Evolutionary conservation across 2,797 vertebrate species (phyloP), one percentile per base, ranked within the genome.

Genomic region (Strix occidentalis): DNA sequence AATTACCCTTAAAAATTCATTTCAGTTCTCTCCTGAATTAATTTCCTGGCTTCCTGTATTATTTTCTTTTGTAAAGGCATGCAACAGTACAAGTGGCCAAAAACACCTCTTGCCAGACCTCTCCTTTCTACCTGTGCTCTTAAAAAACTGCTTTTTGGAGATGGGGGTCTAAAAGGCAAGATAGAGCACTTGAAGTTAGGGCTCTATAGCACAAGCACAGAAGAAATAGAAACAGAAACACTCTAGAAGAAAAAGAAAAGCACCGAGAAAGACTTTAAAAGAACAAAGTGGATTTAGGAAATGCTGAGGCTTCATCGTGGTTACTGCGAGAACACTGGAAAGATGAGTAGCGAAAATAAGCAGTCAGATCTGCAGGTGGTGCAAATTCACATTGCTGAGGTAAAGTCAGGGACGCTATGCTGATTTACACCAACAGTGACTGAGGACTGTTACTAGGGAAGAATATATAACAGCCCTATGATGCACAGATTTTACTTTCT

Each of bases 221-320:
- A 81, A 79, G 23, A 90, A 53, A 26, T 5, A 63, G 48, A 71
- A 87, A 68, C 9, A 60, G 46, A 84, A 84, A 61, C 8, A 29
- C 11, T 70, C 57, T 5, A 53, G 35, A 57, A 76, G n/a, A 39
- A 41, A 72, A 41, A 24, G 10, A 35, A 57, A 66, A 41, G 50
- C 46, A 51, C 26, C 13, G 58, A 60, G 21, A 60, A 78, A 74
- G 39, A 51, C 2, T 15, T 41, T 61, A 69, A 74, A 90, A 74
- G 5, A 88, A 28, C 16, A 57, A 68, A 41, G 26, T 5, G 19
- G 24, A 13, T 51, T 69, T 89, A 58, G 53, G 57, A 89, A 84
- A 46, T 1, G 2, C 21, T 41, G 25, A 41, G 11, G 8, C 14
- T 75, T 51, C 28, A 71, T 5, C 2, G 3, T 0, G 0, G 14